phyloP scores from a whole-genome alignment of 2,113 vertebrate species.

The Himantopus leucocephalus region DNA sequence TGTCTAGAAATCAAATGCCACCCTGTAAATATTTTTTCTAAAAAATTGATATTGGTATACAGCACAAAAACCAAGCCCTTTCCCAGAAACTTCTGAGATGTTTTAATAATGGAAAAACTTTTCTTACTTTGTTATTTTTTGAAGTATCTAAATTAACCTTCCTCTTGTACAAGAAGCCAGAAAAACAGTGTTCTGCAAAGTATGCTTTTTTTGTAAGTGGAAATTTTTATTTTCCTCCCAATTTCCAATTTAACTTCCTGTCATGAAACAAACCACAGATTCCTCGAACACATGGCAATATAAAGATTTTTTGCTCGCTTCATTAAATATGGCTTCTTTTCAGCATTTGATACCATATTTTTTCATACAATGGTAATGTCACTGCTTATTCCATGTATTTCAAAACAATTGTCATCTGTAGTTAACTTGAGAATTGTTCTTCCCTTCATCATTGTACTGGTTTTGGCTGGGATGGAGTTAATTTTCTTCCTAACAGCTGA shows the following conservation, averaged over 20 bases:
- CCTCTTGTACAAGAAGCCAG: background rate
- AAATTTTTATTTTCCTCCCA: background rate
- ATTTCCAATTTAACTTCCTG: background rate
- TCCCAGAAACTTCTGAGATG: background rate
- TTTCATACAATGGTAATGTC: background rate
- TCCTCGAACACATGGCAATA: background rate
- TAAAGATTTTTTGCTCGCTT: background rate
- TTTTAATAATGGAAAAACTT: background rate
- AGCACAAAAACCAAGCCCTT: background rate
- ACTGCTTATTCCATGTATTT: background rate
- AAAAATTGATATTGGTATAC: background rate
- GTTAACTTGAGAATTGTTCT: background rate
- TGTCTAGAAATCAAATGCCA: slow-evolving; percentile 22
- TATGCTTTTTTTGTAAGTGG: background rate
- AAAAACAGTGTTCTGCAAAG: background rate
- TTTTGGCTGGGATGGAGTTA: too few species aligned
- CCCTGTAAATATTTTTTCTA: background rate
- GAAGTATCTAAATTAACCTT: background rate
- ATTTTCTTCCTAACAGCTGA: too few species aligned
- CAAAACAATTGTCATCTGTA: background rate
- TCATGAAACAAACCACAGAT: background rate
- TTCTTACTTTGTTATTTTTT: background rate
- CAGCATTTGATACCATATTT: background rate
- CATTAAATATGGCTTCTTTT: background rate
- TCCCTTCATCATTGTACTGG: background rate